Conservation (phyloP, 2,797 vertebrate species). For the Coreius guichenoti region DNA sequence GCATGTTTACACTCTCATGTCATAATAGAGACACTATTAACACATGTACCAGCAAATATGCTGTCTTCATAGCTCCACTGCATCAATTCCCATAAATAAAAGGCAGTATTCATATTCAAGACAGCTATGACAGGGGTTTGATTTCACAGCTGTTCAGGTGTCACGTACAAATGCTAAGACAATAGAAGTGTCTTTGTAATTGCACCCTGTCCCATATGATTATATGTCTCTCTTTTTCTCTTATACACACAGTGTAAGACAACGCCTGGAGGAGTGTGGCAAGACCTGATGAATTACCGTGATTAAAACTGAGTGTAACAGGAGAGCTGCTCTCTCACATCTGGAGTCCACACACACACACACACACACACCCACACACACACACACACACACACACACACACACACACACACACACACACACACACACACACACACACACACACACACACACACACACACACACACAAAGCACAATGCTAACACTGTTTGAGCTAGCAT, state of each 20-base stretch:
- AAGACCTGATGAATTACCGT: slow-evolving; percentile 73
- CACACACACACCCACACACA: slow-evolving; percentile 63
- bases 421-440: neutral
- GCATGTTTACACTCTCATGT: slow-evolving; percentile 57
- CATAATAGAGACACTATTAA: slow-evolving; percentile 54
- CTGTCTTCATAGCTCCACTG: slow-evolving; percentile 16
- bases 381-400: slow-evolving; percentile 49
- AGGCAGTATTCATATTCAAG: slow-evolving; percentile 65
- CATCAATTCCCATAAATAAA: slow-evolving; percentile 63
- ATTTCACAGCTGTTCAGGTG: slow-evolving; percentile 78
- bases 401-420: slow-evolving; percentile 57
- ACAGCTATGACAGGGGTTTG: slow-evolving; percentile 75
- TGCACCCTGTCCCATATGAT: slow-evolving; percentile 17
- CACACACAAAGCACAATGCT: slow-evolving; percentile 70
- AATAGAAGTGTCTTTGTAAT: slow-evolving; percentile 46
- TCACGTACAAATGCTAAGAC: slow-evolving; percentile 68
- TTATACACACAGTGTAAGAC: slow-evolving; percentile 5
- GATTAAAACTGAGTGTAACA: slow-evolving; percentile 78
- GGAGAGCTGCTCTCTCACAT: slow-evolving; percentile 69
- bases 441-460: slow-evolving; percentile 49
- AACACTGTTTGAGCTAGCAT: slow-evolving; percentile 68
- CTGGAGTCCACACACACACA: slow-evolving; percentile 62
- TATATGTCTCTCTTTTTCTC: slow-evolving; percentile 31
- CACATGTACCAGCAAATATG: slow-evolving; percentile 30
- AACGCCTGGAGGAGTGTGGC: slow-evolving; percentile 62